phyloP scores from a whole-genome alignment of 1,140 invertebrate genomes.

The Homalodisca vitripennis region DNA sequence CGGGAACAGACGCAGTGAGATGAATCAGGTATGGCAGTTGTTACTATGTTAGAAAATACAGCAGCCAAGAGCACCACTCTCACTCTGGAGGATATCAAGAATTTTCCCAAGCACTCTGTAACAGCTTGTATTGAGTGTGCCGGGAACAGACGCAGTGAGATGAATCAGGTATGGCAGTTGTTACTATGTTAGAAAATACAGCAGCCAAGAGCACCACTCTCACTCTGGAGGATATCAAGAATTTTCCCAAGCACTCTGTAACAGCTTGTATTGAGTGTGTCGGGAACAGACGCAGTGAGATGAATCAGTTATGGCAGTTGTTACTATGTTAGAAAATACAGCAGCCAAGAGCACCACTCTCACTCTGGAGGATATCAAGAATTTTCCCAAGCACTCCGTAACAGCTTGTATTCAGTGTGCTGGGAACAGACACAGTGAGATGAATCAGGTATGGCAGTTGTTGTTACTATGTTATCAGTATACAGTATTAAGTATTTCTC shows the following conservation, averaged over 20 bases:
- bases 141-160: constrained; percentile 92
- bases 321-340: too few species aligned
- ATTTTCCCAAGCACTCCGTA: constrained; percentile 72
- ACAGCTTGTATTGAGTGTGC: constrained; percentile 92
- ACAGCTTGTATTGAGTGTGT: constrained; percentile 92
- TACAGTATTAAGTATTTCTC: too few species aligned
- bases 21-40: constrained; percentile 63
- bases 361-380: constrained; percentile 69
- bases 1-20: constrained; percentile 92
- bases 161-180: constrained; percentile 63
- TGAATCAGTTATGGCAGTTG: constrained; percentile 63
- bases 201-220: constrained; percentile 54
- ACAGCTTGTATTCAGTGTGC: constrained; percentile 92
- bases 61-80: constrained; percentile 53
- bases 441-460: constrained; percentile 63
- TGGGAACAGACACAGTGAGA: constrained; percentile 92
- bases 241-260: constrained; percentile 72
- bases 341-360: constrained; percentile 54
- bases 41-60: too few species aligned
- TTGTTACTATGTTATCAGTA: too few species aligned
- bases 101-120: constrained; percentile 72
- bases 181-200: too few species aligned
- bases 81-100: constrained; percentile 69
- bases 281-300: constrained; percentile 92
- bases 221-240: constrained; percentile 69